Percentiles rank a stretch among this genome's conserved stretches.
phyloP scores from a whole-genome alignment of 1,140 invertebrate genomes.

The Drosophila navojoa region DNA sequence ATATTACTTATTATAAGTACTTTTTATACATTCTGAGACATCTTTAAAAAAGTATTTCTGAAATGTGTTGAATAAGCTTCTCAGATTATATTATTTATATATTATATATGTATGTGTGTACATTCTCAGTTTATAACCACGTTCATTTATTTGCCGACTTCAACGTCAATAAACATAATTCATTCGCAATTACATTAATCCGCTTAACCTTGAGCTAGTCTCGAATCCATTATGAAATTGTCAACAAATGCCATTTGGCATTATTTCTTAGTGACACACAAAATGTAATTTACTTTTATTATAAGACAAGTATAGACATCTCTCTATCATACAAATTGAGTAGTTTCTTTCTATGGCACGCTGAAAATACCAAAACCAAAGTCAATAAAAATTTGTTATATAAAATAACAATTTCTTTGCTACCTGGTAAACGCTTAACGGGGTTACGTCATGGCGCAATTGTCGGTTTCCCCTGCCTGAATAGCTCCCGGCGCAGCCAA shows the following conservation, averaged over 20 bases:
- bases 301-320: conserved; percentile 44
- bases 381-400: conserved; percentile 38
- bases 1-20: too few species aligned
- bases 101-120: too few species aligned
- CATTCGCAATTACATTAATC: conserved; percentile 1
- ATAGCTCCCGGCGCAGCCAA: conserved; percentile 21
- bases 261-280: conserved; percentile 29
- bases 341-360: conserved; percentile 33
- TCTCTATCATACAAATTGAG: conserved; percentile 27
- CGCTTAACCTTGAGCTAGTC: conserved; percentile 50
- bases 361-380: conserved; percentile 41
- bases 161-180: neutral
- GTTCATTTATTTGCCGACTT: too few species aligned
- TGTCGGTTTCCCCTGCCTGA: conserved; percentile 13
- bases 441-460: conserved; percentile 64
- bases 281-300: conserved; percentile 16
- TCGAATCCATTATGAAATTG: neutral
- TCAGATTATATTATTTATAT: too few species aligned
- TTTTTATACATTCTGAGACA: neutral
- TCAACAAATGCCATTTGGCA: neutral
- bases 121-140: too few species aligned
- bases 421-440: conserved; percentile 41
- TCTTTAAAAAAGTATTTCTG: neutral
- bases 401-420: conserved; percentile 53
- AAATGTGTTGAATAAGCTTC: too few species aligned